Percentiles rank a stretch among this genome's conserved stretches.
phyloP scores from a whole-genome alignment of 35 echinoderm and acorn worm genomes.

The Anneissia japonica region DNA sequence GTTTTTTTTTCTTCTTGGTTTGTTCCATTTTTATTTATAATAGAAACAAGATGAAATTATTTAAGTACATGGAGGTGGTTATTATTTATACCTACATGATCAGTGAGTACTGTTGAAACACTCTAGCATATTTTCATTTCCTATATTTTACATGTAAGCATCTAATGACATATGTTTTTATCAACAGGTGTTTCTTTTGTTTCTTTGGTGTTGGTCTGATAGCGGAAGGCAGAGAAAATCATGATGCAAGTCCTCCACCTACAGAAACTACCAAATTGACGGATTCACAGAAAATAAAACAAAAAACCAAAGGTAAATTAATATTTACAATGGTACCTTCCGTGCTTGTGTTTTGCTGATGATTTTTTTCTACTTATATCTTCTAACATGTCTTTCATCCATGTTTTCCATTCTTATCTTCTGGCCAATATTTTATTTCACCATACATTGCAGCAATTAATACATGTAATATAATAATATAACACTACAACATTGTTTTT shows the following conservation, averaged over 20 bases:
- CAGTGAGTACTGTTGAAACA: not conserved
- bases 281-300: not conserved
- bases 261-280: not conserved
- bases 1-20: no score
- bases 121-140: not conserved
- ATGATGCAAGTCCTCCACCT: not conserved
- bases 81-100: not conserved
- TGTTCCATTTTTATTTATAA: no score
- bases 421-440: no score
- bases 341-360: no score
- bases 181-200: constrained; percentile 62
- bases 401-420: no score
- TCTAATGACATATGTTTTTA: not conserved
- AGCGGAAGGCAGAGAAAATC: constrained; percentile 30
- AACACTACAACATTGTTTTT: no score
- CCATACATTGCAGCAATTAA: no score
- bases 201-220: constrained; percentile 73
- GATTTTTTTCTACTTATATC: no score
- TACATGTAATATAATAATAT: no score
- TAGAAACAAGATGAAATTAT: not conserved
- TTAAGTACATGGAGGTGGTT: not conserved
- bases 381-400: no score
- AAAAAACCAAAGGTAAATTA: not conserved
- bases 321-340: no score
- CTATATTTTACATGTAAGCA: not conserved